Evolutionary conservation across 1,140 invertebrate species (phyloP), one percentile per base, ranked within the genome.

Genomic region (Thaumetopoea pityocampa): DNA sequence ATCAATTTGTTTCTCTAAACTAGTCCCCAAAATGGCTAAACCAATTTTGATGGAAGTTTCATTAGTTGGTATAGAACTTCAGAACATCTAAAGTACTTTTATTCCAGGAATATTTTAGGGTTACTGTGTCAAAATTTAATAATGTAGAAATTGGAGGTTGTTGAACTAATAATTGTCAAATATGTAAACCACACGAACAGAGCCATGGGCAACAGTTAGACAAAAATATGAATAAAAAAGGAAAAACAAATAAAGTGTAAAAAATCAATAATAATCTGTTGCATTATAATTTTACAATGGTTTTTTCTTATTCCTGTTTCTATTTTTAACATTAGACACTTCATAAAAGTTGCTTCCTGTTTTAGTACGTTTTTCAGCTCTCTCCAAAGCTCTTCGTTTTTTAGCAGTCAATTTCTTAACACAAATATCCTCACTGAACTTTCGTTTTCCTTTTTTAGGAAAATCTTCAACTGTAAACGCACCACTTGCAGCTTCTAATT

Each of bases 281-380:
- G 41, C 40, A 42, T 26, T 36, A 20, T 43, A 42, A 35, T 14
- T 34, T 63, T 53, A 77, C 2, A 55, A 32, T 42, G 42, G 52
- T 57, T 79, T 87, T 67, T 88, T 91, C 51, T 88, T 90, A 58
- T 87, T 88, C 56, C 89, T 88, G 78, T 92, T 95, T 46, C 90
- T 89, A 70, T 96, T 98, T 74, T 98, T 98, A 14, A 98, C 96
- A 89, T 98, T 97, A 2, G 92, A 89, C 14, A 93, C 89, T 86
- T 96, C 92, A 79, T 98, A 98, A 71, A 98, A 98, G 82, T 97
- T 94, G 66, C 92, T 94, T 44, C 96, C 96, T 50, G 95, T 92
- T 66, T 96, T 97, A 72, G 94, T 96, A 2, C 91, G 86, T 67
- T 92, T 94, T 47, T 89, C 86, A 9, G 90, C 87, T 36, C 94